These are phyloP conservation scores for Scotopteryx bipunctaria DNA, from an alignment of 2,888 invertebrate genomes.

Conservation along the genomic window DNA sequence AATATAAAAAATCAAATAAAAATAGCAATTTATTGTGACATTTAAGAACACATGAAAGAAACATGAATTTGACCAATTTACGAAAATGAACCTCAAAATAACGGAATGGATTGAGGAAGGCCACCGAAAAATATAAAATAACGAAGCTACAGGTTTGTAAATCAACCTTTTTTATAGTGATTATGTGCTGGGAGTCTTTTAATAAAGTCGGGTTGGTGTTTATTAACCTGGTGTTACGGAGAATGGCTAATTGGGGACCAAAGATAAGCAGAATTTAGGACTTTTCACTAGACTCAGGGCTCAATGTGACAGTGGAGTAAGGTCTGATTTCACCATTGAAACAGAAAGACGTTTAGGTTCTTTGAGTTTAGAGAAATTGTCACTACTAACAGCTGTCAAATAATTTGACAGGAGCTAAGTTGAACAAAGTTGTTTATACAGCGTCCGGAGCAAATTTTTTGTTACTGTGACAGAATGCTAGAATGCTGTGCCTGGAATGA, in stretches of 20 bases:
- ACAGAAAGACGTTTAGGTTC: too few relatives aligned
- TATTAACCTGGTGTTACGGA: slow-evolving; percentile 1
- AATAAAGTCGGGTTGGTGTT: slow-evolving; percentile 20
- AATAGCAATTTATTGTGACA: too few relatives aligned
- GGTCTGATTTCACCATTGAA: too few relatives aligned
- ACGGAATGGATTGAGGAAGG: slow-evolving; percentile 22
- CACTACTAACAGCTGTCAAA: too few relatives aligned
- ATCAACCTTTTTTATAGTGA: slow-evolving; percentile 21
- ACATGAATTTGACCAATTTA: slow-evolving; percentile 20
- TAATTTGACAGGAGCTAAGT: too few relatives aligned
- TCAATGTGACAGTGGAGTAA: neutral
- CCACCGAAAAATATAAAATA: slow-evolving; percentile 18
- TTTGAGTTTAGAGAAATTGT: too few relatives aligned
- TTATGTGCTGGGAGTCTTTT: slow-evolving; percentile 9
- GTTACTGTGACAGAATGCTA: too few relatives aligned
- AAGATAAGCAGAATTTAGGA: neutral
- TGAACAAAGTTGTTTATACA: too few relatives aligned
- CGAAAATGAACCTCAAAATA: slow-evolving; percentile 8
- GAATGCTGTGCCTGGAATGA: too few relatives aligned
- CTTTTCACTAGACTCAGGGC: neutral
- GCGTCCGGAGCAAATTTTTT: too few relatives aligned
- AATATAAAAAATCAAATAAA: too few relatives aligned
- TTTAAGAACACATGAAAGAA: slow-evolving; percentile 1
- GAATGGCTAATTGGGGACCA: neutral
- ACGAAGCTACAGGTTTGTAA: slow-evolving; percentile 18